Evolutionary conservation across 2,888 invertebrate genomes (phyloP).

Genomic region (Catotricha subobsoleta): DNA sequence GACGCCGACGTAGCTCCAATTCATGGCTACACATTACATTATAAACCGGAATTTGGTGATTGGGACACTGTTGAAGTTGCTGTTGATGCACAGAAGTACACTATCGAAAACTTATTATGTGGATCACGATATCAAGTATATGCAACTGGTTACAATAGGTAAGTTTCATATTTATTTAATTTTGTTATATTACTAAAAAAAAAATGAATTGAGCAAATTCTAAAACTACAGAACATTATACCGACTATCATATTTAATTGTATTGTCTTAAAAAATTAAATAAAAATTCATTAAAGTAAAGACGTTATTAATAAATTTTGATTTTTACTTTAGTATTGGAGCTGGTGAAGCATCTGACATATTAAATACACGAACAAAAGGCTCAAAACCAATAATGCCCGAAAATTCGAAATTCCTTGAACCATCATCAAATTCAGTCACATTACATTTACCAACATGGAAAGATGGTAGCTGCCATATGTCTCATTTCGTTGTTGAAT

Average conservation of each 20-base stretch:
- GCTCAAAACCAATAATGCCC: conserved; percentile 83
- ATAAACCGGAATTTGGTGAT: conserved; percentile 87
- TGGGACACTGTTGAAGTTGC: conserved; percentile 77
- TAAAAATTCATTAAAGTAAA: too few species aligned
- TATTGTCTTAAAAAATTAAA: too few species aligned
- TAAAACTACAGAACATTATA: too few species aligned
- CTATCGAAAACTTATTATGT: conserved; percentile 74
- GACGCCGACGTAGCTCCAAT: conserved; percentile 71
- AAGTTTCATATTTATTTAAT: conserved; percentile 16
- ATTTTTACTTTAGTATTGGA: conserved; percentile 48
- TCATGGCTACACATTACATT: conserved; percentile 80
- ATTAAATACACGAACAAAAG: conserved; percentile 76
- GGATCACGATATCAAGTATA: conserved; percentile 88
- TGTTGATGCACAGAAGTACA: conserved; percentile 62
- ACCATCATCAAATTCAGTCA: conserved; percentile 83
- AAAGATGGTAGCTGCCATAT: conserved; percentile 89
- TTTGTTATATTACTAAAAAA: not conserved
- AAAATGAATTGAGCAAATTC: not conserved
- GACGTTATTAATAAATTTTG: not conserved
- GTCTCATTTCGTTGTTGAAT: conserved; percentile 87
- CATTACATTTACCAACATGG: conserved; percentile 83
- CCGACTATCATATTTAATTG: too few species aligned
- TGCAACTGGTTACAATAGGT: conserved; percentile 85
- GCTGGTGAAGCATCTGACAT: conserved; percentile 81
- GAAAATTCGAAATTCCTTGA: conserved; percentile 81